A percentile compares a stretch with the other conserved stretches of the same genome.
Evolutionary conservation across 2,797 vertebrate species (phyloP).

Genomic region (Pseudopleuronectes americanus): DNA sequence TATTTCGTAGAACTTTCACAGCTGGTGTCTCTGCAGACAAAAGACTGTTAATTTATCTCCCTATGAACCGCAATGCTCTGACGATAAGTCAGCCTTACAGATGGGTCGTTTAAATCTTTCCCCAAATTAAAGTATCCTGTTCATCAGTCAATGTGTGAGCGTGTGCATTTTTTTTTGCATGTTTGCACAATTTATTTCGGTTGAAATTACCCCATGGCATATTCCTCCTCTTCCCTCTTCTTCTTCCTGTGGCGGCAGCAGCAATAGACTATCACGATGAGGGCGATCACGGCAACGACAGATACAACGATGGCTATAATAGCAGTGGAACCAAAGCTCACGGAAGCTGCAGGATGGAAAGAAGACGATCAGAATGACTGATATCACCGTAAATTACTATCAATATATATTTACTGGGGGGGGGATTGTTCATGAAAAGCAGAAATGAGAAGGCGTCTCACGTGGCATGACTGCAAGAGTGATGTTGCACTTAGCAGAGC

Average conservation of each 20-base stretch:
- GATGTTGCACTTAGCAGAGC: conserved; percentile 83
- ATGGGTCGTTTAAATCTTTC: no score
- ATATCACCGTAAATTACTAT: background rate
- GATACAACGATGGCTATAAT: conserved; percentile 81
- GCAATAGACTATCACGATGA: conserved; percentile 83
- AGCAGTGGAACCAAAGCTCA: conserved; percentile 86
- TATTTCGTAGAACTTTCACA: no score
- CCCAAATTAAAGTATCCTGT: no score
- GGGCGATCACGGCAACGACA: conserved; percentile 68
- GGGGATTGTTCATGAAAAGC: background rate
- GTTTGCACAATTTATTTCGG: background rate
- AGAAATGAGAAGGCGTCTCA: conserved; percentile 31
- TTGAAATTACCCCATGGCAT: conserved; percentile 80
- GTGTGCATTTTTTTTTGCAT: background rate
- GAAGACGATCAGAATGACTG: background rate
- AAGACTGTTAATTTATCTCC: no score
- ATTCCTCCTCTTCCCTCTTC: conserved; percentile 61
- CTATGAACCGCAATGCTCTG: no score
- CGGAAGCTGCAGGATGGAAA: conserved; percentile 84
- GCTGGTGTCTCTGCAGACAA: no score
- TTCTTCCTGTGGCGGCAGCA: conserved; percentile 85
- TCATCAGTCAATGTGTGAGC: no score
- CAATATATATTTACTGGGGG: background rate
- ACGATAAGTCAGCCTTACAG: no score
- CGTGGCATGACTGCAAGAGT: conserved; percentile 85